These are phyloP conservation scores for Urocyon cinereoargenteus DNA, from an alignment of 2,797 vertebrate genomes.

Conservation along the genomic window DNA sequence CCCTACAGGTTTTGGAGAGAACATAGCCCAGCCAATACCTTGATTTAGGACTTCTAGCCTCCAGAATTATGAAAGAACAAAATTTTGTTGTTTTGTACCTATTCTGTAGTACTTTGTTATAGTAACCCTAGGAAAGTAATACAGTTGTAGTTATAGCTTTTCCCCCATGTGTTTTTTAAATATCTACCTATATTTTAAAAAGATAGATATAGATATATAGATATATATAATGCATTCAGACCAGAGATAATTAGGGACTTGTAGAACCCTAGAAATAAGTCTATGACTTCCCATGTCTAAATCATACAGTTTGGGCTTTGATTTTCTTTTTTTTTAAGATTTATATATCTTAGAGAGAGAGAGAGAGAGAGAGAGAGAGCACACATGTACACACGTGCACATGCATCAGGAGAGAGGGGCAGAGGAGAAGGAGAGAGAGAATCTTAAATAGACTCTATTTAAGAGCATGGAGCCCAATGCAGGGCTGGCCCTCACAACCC, in stretches of 20 bases:
- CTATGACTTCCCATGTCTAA: background rate
- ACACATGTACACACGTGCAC: background rate
- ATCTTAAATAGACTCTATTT: background rate
- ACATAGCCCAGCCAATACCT: background rate
- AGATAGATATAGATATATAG: background rate
- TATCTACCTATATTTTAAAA: background rate
- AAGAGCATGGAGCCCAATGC: background rate
- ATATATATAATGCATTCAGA: background rate
- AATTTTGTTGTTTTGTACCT: background rate
- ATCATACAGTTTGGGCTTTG: background rate
- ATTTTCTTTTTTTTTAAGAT: background rate
- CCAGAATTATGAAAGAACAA: background rate
- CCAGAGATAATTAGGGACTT: conserved; percentile 3
- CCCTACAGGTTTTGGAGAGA: background rate
- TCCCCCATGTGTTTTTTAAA: background rate
- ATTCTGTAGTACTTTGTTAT: background rate
- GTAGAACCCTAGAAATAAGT: background rate
- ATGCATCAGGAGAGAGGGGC: background rate
- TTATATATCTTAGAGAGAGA: background rate
- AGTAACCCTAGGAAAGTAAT: background rate
- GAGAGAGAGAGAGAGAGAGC: background rate
- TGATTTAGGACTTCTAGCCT: background rate
- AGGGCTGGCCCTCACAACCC: background rate
- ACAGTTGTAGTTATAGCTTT: background rate
- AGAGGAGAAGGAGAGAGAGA: background rate